Percentiles rank a stretch among this genome's conserved stretches.
phyloP scores from a whole-genome alignment of 2,888 invertebrate species.

The Pyrocoelia pectoralis region DNA sequence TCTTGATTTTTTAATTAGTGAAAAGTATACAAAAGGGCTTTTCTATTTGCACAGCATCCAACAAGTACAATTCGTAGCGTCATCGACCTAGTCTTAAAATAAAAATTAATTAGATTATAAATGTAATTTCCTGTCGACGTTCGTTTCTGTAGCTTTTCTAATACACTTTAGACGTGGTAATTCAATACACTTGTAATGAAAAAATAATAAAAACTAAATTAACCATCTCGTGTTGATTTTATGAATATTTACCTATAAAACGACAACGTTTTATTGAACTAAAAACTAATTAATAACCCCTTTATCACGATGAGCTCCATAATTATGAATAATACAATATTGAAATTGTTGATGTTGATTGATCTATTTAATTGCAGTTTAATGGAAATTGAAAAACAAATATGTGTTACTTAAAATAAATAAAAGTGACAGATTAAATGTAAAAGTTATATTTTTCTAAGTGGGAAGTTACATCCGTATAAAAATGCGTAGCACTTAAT shows the following conservation, averaged over 20 bases:
- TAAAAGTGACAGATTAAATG: not conserved
- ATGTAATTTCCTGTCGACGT: too few relatives aligned
- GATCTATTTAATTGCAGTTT: too few relatives aligned
- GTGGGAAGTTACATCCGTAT: not conserved
- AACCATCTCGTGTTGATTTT: not conserved
- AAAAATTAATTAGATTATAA: too few relatives aligned
- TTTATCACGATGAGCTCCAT: not conserved
- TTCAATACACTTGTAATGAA: too few relatives aligned
- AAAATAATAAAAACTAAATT: not conserved
- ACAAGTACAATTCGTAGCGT: not conserved
- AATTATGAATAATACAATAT: not conserved
- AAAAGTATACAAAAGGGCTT: too few relatives aligned
- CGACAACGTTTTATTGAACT: not conserved
- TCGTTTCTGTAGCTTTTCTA: too few relatives aligned
- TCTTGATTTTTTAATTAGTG: too few relatives aligned
- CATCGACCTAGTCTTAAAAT: too few relatives aligned
- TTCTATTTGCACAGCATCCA: not conserved
- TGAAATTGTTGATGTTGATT: not conserved
- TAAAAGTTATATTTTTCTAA: not conserved
- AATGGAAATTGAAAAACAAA: too few relatives aligned
- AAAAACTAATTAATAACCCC: not conserved
- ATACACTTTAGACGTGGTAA: too few relatives aligned
- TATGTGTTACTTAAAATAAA: not conserved
- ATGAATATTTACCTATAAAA: too few relatives aligned
- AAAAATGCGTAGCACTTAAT: conserved; percentile 10